These are phyloP conservation scores for Tragelaphus scriptus DNA, from an alignment of 2,113 vertebrate species.

Conservation along the genomic window DNA sequence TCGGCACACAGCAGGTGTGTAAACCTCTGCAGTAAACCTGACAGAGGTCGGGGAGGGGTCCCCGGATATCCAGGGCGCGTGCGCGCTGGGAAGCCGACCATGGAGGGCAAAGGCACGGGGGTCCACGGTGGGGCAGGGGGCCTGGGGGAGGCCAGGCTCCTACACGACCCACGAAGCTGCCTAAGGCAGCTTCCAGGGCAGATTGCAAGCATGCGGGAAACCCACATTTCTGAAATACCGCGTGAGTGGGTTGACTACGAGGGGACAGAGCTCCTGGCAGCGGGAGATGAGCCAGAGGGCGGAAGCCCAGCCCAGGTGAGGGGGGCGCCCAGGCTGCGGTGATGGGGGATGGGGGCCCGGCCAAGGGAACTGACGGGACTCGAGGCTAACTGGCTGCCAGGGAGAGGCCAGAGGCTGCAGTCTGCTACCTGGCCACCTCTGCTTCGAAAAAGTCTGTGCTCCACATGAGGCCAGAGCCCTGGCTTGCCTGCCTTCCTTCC, in stretches of 20 bases:
- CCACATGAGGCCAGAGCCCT: background rate
- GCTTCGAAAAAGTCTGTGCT: background rate
- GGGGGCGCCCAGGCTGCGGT: background rate
- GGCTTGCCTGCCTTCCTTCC: background rate
- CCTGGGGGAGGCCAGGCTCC: no score
- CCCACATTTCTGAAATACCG: background rate
- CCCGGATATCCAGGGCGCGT: accelerated
- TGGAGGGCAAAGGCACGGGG: background rate
- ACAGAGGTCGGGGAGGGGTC: accelerated
- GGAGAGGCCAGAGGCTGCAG: background rate
- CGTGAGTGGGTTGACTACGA: background rate
- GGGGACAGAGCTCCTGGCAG: background rate
- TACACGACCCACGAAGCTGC: no score
- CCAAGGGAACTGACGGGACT: background rate
- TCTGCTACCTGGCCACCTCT: background rate
- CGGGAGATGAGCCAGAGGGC: background rate
- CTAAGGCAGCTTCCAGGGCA: accelerated
- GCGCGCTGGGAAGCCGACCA: background rate
- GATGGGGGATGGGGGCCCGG: no score
- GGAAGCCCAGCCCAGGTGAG: background rate
- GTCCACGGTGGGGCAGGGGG: background rate
- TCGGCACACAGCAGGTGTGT: background rate
- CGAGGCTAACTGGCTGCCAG: background rate
- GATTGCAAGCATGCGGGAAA: background rate
- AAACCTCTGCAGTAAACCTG: no score